These are phyloP conservation scores for Crocallis elinguaria DNA, from an alignment of 2,888 invertebrate species.

Conservation along the genomic window DNA sequence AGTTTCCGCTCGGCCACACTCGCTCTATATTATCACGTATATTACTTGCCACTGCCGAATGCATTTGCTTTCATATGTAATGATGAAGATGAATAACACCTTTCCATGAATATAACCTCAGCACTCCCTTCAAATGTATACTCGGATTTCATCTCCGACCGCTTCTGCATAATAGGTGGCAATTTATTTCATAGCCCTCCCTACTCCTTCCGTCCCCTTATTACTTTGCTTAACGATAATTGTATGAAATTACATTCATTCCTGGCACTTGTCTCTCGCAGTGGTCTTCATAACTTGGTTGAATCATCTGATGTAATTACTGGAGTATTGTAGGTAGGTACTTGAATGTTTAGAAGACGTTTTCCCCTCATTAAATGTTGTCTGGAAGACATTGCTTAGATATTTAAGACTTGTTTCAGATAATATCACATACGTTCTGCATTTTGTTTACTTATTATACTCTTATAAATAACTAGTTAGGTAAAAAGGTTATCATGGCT, in stretches of 20 bases:
- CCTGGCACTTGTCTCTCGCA: conserved; percentile 5
- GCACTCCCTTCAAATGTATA: conserved; percentile 12
- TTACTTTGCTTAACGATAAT: conserved; percentile 31
- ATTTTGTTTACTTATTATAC: no score
- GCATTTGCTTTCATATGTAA: no score
- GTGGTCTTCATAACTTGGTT: conserved; percentile 9
- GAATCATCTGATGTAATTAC: background rate
- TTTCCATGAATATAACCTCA: conserved; percentile 13
- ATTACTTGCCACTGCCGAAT: no score
- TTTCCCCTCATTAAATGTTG: no score
- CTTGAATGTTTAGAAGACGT: no score
- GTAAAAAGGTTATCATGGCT: no score
- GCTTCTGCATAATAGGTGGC: conserved; percentile 22
- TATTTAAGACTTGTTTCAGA: no score
- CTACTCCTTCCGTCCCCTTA: conserved; percentile 11
- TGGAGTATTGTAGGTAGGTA: background rate
- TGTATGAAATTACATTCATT: conserved; percentile 24
- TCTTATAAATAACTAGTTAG: no score
- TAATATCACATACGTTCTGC: no score
- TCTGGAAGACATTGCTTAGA: no score
- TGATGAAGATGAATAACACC: conserved; percentile 9
- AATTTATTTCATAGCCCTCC: conserved; percentile 24
- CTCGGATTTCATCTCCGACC: conserved; percentile 14
- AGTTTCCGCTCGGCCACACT: background rate
- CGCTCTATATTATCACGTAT: background rate